Evolutionary conservation across 1,140 invertebrate species (phyloP).

Genomic region (Zaprionus nigranus): DNA sequence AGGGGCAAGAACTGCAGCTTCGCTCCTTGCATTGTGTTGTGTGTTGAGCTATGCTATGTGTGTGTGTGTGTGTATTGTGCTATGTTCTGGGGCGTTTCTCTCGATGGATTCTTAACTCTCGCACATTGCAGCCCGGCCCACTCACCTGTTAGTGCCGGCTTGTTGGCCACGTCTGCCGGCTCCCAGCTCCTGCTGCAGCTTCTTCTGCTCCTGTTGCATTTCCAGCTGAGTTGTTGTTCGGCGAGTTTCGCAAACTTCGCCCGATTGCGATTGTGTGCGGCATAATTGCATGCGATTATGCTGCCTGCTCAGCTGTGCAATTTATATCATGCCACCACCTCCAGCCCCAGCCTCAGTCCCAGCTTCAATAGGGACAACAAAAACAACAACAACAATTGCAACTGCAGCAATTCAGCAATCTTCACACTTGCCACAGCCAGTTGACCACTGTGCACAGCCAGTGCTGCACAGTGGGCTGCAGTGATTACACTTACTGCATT

Average conservation of each 20-base stretch:
- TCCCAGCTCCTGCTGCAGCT: background rate
- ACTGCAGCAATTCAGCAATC: slow-evolving; percentile 49
- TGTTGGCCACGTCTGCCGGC: slow-evolving; percentile 43
- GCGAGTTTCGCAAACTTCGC: slow-evolving; percentile 70
- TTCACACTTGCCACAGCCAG: slow-evolving; percentile 60
- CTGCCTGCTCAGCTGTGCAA: slow-evolving; percentile 80
- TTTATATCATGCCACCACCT: slow-evolving; percentile 54
- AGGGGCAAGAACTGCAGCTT: slow-evolving; percentile 56
- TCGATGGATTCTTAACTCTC: slow-evolving; percentile 26
- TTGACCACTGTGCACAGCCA: slow-evolving; percentile 10
- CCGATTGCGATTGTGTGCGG: slow-evolving; percentile 73
- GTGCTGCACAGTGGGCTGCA: slow-evolving; percentile 16
- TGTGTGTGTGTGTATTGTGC: slow-evolving; percentile 23
- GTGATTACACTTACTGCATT: slow-evolving; percentile 2
- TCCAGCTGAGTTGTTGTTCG: slow-evolving; percentile 66
- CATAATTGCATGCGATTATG: slow-evolving; percentile 84
- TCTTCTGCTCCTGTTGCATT: slow-evolving; percentile 26
- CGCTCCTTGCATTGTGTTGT: slow-evolving; percentile 8
- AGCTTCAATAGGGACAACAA: background rate
- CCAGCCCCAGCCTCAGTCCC: slow-evolving; percentile 12
- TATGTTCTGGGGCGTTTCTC: slow-evolving; percentile 35
- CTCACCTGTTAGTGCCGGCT: slow-evolving; percentile 75
- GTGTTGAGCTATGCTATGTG: slow-evolving; percentile 40
- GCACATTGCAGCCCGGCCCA: slow-evolving; percentile 43
- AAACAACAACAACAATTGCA: slow-evolving; percentile 1